Evolutionary conservation across 2,888 invertebrate genomes (phyloP).

Genomic region (Melitaea athalia): DNA sequence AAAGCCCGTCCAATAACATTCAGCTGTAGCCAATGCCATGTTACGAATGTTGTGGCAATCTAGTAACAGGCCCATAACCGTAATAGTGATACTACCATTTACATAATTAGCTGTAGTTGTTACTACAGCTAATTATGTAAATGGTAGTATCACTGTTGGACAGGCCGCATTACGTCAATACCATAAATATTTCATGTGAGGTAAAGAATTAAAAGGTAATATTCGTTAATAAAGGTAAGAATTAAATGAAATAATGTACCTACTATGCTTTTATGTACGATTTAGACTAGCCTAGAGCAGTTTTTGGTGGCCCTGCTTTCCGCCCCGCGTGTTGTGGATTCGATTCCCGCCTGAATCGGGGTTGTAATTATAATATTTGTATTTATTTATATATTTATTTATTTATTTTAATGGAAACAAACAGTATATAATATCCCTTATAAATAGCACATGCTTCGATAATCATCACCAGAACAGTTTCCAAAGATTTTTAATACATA

Average conservation of each 20-base stretch:
- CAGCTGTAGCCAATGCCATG: slow-evolving; percentile 18
- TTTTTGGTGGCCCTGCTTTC: no score
- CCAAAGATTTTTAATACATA: no score
- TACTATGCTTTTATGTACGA: not conserved
- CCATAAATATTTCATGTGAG: slow-evolving; percentile 2
- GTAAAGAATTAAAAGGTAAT: slow-evolving; percentile 2
- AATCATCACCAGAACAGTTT: no score
- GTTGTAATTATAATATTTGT: no score
- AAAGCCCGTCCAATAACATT: slow-evolving; percentile 18
- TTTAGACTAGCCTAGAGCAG: no score
- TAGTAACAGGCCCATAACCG: slow-evolving; percentile 25
- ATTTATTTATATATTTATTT: no score
- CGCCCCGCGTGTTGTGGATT: no score
- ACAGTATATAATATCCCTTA: no score
- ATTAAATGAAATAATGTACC: not conserved
- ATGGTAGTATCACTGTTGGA: slow-evolving; percentile 26
- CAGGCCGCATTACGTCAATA: slow-evolving; percentile 13
- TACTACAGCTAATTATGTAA: slow-evolving; percentile 28
- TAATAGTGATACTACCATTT: slow-evolving; percentile 27
- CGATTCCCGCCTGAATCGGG: no score
- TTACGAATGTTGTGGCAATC: slow-evolving; percentile 22
- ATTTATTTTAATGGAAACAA: no score
- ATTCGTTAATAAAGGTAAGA: not conserved
- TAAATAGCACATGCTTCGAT: no score
- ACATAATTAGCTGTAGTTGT: slow-evolving; percentile 27